These are phyloP conservation scores for Neolamprologus sp. DNA, from an alignment of 2,113 vertebrate genomes.

Conservation along the genomic window DNA sequence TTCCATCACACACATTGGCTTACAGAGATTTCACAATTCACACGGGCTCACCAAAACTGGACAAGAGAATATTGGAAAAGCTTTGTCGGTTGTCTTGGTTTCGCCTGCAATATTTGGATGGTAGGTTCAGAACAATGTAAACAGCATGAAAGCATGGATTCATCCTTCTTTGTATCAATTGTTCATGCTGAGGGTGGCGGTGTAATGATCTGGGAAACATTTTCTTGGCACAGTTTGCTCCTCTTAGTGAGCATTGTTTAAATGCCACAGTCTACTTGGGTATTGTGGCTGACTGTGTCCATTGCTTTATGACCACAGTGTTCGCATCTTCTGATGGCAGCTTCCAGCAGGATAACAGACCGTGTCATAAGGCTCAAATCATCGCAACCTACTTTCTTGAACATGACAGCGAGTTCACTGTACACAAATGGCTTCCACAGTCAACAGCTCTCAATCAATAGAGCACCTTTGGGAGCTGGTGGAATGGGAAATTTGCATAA, in stretches of 20 bases:
- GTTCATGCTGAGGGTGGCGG: not conserved
- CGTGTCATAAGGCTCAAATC: not conserved
- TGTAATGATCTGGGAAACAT: not conserved
- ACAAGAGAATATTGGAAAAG: not conserved
- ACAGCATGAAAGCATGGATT: not conserved
- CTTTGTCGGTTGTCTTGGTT: not conserved
- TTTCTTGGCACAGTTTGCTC: not conserved
- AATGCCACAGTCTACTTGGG: not conserved
- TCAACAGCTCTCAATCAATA: not conserved
- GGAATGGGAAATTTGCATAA: not conserved
- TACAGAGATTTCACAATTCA: not conserved
- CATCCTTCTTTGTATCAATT: not conserved
- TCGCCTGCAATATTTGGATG: rapidly evolving
- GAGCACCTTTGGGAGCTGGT: not conserved
- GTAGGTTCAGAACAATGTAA: not conserved
- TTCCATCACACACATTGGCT: not conserved
- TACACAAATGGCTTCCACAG: not conserved
- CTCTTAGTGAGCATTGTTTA: not conserved
- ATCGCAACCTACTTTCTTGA: not conserved
- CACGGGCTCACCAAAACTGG: not conserved
- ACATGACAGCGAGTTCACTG: not conserved
- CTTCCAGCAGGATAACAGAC: not conserved
- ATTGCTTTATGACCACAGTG: not conserved
- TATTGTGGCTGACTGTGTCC: not conserved
- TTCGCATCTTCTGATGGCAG: not conserved